Conservation (phyloP, 35 echinoderm and acorn worm species). For the Ophioderma brevispina region DNA sequence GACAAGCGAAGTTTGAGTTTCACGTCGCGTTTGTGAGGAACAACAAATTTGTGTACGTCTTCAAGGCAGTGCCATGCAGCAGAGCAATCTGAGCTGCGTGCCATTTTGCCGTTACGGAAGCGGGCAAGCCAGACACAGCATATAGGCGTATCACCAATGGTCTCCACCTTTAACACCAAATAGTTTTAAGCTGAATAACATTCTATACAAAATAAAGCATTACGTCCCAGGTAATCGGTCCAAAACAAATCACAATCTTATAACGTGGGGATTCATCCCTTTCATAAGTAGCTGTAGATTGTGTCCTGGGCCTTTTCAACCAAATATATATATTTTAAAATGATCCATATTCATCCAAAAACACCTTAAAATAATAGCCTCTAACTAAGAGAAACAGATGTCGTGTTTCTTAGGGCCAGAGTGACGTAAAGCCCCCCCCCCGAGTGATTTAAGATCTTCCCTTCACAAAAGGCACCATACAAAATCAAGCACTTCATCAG, state of each 20-base stretch:
- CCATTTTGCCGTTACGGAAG: constrained; percentile 78
- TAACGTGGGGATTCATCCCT: too few species aligned
- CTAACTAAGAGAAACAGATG: too few species aligned
- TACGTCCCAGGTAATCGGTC: too few species aligned
- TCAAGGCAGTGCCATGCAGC: constrained; percentile 90
- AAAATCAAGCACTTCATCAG: neutral
- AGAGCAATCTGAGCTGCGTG: constrained; percentile 85
- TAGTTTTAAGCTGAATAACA: neutral
- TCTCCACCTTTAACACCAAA: constrained; percentile 62
- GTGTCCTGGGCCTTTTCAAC: too few species aligned
- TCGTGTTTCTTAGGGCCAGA: neutral
- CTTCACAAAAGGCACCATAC: neutral
- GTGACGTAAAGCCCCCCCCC: neutral
- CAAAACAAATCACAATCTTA: too few species aligned
- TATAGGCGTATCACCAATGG: constrained; percentile 99
- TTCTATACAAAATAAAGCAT: too few species aligned
- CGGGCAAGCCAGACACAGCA: constrained; percentile 83
- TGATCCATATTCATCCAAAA: too few species aligned
- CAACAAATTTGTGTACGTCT: constrained; percentile 70
- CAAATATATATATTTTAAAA: too few species aligned
- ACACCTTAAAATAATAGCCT: too few species aligned
- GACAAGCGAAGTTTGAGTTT: constrained; percentile 85
- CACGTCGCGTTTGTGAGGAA: constrained; percentile 76
- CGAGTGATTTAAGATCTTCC: neutral
- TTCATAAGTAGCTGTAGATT: too few species aligned